Evolutionary conservation across 1,140 invertebrate species (phyloP), one percentile per base, ranked within the genome.

Genomic region (Euborellia annulipes): DNA sequence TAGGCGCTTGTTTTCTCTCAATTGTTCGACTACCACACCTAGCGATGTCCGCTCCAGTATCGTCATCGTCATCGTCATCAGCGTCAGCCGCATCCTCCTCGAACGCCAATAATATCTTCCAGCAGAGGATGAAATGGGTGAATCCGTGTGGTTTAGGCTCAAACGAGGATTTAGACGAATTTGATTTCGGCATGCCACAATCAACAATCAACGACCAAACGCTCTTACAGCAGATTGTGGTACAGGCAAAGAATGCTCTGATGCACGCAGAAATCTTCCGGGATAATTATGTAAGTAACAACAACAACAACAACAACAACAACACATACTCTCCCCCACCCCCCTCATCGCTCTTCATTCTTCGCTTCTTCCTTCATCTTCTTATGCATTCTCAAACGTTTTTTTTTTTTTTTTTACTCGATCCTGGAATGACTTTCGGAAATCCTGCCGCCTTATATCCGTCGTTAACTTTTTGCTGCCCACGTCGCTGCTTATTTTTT

Each of bases 271-370:
- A 63, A 41, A 53, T 55, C 37, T 70, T 70, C 51, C 58, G 63
- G 44, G 63, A 65, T 7, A 55, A 64, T 41, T 73, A 65, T 54
- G 71, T 73, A 56, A 73, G 71, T 73, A 58, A 38, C 30, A 45
- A 8, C 40, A 2, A 17, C 38, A 20, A n/a, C n/a, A n/a, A n/a
- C n/a, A n/a, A n/a, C n/a, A n/a, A n/a, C n/a, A n/a, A n/a, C n/a
- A n/a, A n/a, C n/a, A n/a, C n/a, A n/a, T n/a, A n/a, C n/a, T n/a
- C n/a, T n/a, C n/a, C n/a, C n/a, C n/a, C n/a, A n/a, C n/a, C n/a
- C n/a, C n/a, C n/a, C n/a, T n/a, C n/a, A n/a, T n/a, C n/a, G n/a
- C n/a, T n/a, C n/a, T n/a, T n/a, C n/a, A n/a, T n/a, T n/a, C n/a
- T n/a, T n/a, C n/a, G n/a, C n/a, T n/a, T n/a, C n/a, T n/a, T n/a